Base-by-base conservation (phyloP, 2,797 vertebrate genomes). In the Poecilia velifera region DNA sequence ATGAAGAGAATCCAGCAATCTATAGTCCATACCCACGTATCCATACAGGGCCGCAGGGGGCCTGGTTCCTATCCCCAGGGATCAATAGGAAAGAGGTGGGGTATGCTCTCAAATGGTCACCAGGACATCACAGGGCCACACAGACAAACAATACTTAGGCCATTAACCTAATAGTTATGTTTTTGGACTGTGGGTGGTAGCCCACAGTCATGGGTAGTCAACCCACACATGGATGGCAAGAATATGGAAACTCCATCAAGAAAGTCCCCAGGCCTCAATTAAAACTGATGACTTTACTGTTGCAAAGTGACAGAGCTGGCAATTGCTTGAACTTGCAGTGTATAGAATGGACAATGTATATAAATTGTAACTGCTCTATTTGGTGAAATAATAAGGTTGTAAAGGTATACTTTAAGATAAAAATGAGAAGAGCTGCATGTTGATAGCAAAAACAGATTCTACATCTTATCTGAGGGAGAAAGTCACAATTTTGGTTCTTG, bases 361-460 rank as follows among this genome's bases (percentile, higher is more conserved):
- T 47, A 36, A 3, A 51, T 36, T n/a, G 10, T 22, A 51, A 51
- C 22, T 76, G 36, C 3, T 62, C 57, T 64, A 6, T 45, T 64
- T 20, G 16, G 22, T 16, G 45, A 18, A 41, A 10, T 3, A 45
- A 70, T 46, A n/a, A 72, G 18, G 6, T 25, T 59, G 41, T 22
- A 36, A 78, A 36, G n/a, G 2, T 70, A 16, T 68, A 10, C 22
- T 73, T 18, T 2, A 20, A 3, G 4, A 41, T 70, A 62, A 13
- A 59, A 72, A 75, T 75, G 22, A 55, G 1, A 25, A 74, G 74
- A 72, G 68, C 4, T 53, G 6, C 82, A 59, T 72, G 22, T 41
- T 68, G 7, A 46, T 28, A 31, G 12, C 1, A 36, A n/a, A 43
- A 10, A 31, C 9, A 53, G 12, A 55, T 25, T 51, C 47, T 59